These are phyloP conservation scores for human DNA, from an alignment of 2,113 vertebrate genomes.

Conservation along the genomic window GRCh38 chr1:55735001-55735500, in stretches of 20 bases:
- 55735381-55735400: background rate
- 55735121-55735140: background rate
- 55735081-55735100: background rate
- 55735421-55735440: background rate
- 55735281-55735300: background rate
- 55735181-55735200: background rate
- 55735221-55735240: background rate
- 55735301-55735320: background rate
- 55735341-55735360: background rate
- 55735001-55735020: background rate
- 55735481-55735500: background rate
- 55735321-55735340: background rate
- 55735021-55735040: background rate
- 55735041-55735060: background rate
- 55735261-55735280: background rate
- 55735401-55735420: background rate
- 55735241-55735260: background rate
- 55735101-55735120: background rate
- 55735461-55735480: background rate
- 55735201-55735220: background rate
- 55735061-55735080: background rate
- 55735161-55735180: background rate
- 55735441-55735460: background rate
- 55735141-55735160: background rate
- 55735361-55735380: background rate